Percentiles rank a stretch among this genome's conserved stretches.
Evolutionary conservation across 2,113 vertebrate species (phyloP).

Genomic region (Isurus oxyrinchus): DNA sequence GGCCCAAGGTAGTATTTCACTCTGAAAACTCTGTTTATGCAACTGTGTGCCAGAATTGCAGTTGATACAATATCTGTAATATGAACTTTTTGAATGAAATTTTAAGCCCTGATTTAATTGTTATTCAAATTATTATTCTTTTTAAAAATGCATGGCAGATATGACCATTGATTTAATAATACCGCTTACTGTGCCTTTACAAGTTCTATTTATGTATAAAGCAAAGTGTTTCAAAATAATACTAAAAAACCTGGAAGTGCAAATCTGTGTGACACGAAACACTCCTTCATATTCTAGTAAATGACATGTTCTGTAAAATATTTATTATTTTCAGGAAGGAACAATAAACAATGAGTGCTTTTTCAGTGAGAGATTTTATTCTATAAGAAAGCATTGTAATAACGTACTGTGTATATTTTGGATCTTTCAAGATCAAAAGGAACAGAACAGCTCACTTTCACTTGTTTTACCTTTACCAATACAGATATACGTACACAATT

Average conservation of each 20-base stretch:
- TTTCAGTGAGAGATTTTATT: background rate
- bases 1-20: background rate
- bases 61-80: background rate
- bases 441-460: background rate
- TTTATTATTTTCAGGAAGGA: background rate
- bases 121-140: background rate
- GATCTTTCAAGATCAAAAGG: background rate
- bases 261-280: background rate
- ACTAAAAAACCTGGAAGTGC: too few relatives aligned
- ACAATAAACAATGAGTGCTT: background rate
- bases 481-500: background rate
- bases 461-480: background rate
- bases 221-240: constrained; percentile 3
- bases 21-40: background rate
- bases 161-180: background rate
- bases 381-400: background rate
- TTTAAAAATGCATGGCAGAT: background rate
- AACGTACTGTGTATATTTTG: background rate
- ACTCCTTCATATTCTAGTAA: background rate
- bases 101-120: background rate
- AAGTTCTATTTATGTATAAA: background rate
- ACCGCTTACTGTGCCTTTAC: background rate
- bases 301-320: background rate
- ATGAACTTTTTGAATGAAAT: background rate
- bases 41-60: background rate